These are phyloP conservation scores for Poeciliopsis paucimaculata DNA, from an alignment of 2,797 vertebrate species.

Conservation along the genomic window DNA sequence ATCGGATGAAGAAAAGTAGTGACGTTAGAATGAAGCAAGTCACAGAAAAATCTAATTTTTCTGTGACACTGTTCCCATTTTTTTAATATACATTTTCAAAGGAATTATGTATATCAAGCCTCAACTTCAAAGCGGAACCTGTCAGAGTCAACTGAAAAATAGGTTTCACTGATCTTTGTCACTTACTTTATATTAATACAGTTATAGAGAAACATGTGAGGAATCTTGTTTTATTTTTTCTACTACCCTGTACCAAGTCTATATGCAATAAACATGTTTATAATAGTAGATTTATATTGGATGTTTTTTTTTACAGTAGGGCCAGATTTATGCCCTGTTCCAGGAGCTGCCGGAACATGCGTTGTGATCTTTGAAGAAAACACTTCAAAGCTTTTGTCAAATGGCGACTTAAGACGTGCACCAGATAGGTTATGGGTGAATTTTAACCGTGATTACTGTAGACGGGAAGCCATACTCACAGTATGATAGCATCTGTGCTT, in stretches of 20 bases:
- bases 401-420: neutral
- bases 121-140: neutral
- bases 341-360: neutral
- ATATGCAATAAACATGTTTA: neutral
- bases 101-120: neutral
- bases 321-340: neutral
- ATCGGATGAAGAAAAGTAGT: neutral
- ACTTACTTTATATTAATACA: neutral
- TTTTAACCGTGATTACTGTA: constrained; percentile 33
- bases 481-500: constrained; percentile 44
- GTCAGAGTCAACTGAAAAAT: constrained; percentile 4
- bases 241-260: neutral
- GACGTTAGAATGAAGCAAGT: neutral
- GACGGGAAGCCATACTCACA: constrained; percentile 36
- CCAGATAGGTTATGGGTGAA: neutral
- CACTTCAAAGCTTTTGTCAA: constrained; percentile 5
- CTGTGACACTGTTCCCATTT: neutral
- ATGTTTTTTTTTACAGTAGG: neutral
- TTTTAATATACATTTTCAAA: constrained; percentile 1
- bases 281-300: neutral
- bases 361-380: neutral
- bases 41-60: neutral
- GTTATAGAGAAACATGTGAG: neutral
- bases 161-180: neutral
- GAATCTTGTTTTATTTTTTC: neutral